Evolutionary conservation across 2,888 invertebrate species (phyloP), one percentile per base, ranked within the genome.

Genomic region (Alcis repandata): DNA sequence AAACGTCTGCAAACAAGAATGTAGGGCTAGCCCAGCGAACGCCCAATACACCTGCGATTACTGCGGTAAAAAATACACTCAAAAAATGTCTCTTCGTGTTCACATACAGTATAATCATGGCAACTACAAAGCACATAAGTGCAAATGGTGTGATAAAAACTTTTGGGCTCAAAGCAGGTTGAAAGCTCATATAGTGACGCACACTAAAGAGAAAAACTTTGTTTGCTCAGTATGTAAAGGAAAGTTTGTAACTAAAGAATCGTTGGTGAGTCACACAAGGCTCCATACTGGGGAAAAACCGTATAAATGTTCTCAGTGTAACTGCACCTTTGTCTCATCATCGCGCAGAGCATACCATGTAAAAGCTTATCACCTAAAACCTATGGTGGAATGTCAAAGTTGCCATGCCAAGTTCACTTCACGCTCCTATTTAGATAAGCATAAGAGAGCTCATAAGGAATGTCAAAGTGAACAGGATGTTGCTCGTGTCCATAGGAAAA

Each of bases 101-200:
- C 91, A 91, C 59, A 91, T 91, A 63, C 91, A 89, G 66, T 86
- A 88, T 69, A 89, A 90, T 63, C 91, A 91, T 75, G 86, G 87
- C 0, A 89, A 87, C 69, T 89, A 89, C 56, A 90, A 89, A 66
- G 73, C 83, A n/a, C 88, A 88, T 71, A 78, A 85, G 17, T 91
- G 91, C 66, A 81, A 87, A 73, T 89, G 88, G 85, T 91, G 91
- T 51, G 81, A 86, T 1, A 91, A 91, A 58, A 91, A 87, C 36
- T 91, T 91, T 69, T 89, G 86, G 82, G 88, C 89, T 0, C 84
- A 85, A 43, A 91, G 91, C 71, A 75, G 89, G 53, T 69, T 91
- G 13, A 89, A 89, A 72, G 90, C 89, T 1, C 91, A 91, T 22
- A 85, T 87, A 17, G 87, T 91, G 0, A 91, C 89, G 72, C 91